A percentile compares a stretch with the other conserved stretches of the same genome.
These are phyloP conservation scores for Syndactyla subalaris DNA, from an alignment of 2,797 vertebrate genomes.

Conservation along the genomic window DNA sequence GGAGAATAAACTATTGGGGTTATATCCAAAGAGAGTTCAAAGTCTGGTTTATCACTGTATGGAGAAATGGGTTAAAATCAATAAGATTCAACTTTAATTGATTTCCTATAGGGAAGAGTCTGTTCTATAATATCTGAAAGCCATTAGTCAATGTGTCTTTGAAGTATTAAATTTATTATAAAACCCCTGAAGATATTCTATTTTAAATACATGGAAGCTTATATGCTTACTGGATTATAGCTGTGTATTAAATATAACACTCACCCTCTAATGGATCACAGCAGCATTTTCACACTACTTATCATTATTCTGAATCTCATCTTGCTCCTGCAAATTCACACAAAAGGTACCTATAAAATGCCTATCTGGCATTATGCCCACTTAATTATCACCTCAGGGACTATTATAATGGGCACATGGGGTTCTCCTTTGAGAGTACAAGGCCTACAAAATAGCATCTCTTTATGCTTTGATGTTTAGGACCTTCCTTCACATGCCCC, in stretches of 20 bases:
- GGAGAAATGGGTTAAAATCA: conserved; percentile 56
- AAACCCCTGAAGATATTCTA: conserved; percentile 53
- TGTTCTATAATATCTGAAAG: conserved; percentile 39
- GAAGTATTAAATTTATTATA: conserved; percentile 59
- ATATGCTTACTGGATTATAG: conserved; percentile 49
- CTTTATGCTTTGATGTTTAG: conserved; percentile 4
- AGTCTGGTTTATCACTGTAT: neutral
- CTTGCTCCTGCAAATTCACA: neutral
- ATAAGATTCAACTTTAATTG: conserved; percentile 60
- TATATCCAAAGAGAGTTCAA: conserved; percentile 29
- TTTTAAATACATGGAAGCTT: conserved; percentile 37
- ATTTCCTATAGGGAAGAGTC: conserved; percentile 58
- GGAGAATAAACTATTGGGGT: neutral
- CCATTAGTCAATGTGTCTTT: conserved; percentile 66
- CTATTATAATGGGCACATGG: conserved; percentile 5
- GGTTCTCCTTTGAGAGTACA: neutral
- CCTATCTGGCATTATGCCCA: conserved; percentile 11
- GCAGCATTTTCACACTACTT: conserved; percentile 28
- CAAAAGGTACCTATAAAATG: neutral
- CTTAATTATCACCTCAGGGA: conserved; percentile 33
- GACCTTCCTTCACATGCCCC: neutral
- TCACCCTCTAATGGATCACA: conserved; percentile 22
- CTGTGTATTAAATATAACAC: conserved; percentile 11
- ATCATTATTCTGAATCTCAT: conserved; percentile 37
- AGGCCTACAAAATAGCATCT: neutral